These are phyloP conservation scores for Takifugu bimaculatus DNA, from an alignment of 2,113 vertebrate species.

Conservation along the genomic window DNA sequence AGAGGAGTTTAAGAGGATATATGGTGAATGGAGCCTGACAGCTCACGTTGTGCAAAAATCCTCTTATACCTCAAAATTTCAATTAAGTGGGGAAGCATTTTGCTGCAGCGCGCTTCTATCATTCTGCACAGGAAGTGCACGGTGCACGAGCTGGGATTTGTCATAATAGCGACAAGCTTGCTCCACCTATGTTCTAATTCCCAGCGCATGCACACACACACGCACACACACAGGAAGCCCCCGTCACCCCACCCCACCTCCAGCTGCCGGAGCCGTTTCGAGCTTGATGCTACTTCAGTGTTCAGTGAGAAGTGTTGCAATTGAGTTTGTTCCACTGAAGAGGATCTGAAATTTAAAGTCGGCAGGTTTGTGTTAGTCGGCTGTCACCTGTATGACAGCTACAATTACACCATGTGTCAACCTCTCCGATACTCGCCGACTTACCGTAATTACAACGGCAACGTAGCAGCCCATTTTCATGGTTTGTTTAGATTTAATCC, in stretches of 20 bases:
- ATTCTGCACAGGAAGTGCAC: constrained; percentile 52
- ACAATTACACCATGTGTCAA: constrained; percentile 54
- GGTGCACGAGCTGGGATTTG: constrained; percentile 62
- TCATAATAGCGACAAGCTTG: constrained; percentile 59
- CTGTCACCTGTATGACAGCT: constrained; percentile 43
- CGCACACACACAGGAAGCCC: constrained; percentile 7
- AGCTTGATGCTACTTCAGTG: constrained; percentile 66
- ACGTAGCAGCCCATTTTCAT: constrained; percentile 28
- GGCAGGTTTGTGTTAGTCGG: constrained; percentile 46
- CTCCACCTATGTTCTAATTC: constrained; percentile 60
- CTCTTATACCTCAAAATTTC: constrained; percentile 77
- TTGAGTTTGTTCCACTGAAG: constrained; percentile 68
- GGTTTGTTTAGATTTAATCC: constrained; percentile 37
- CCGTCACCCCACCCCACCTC: constrained; percentile 8
- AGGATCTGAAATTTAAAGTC: constrained; percentile 57
- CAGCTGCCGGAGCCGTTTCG: constrained; percentile 57
- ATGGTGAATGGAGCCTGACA: constrained; percentile 69
- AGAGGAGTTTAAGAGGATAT: constrained; percentile 67
- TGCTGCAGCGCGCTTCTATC: constrained; percentile 33
- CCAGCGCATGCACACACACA: constrained; percentile 29
- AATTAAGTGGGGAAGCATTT: constrained; percentile 68
- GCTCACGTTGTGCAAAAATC: constrained; percentile 67
- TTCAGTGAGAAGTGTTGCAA: constrained; percentile 62
- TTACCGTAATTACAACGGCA: constrained; percentile 56
- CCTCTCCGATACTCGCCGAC: constrained; percentile 33